phyloP scores from a whole-genome alignment of 2,797 vertebrate species.

The Potorous gilbertii region DNA sequence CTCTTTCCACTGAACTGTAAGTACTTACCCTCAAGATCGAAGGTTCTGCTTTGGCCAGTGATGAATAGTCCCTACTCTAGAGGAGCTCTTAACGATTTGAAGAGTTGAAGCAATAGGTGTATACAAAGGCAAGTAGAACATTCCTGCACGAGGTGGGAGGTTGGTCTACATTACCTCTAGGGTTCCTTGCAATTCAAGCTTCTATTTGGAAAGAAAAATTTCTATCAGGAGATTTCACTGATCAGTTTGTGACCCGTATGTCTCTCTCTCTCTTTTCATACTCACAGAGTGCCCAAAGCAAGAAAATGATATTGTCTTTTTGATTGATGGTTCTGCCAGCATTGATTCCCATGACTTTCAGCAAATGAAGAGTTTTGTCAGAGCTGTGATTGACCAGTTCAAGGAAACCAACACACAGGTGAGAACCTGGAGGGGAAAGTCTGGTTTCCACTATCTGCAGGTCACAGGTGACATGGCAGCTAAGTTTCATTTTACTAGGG shows the following conservation, averaged over 20 bases:
- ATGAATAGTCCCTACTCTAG: not conserved
- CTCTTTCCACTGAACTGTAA: not conserved
- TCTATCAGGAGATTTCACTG: not conserved
- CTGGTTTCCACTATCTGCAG: not conserved
- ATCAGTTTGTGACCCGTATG: fast-evolving
- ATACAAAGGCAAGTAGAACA: not conserved
- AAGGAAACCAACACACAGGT: constrained; percentile 59
- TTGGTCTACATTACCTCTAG: not conserved
- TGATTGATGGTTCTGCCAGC: constrained; percentile 79
- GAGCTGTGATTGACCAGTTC: constrained; percentile 68
- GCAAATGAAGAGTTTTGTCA: constrained; percentile 74
- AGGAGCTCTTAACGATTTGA: not conserved
- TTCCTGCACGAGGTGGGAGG: not conserved
- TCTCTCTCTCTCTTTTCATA: not conserved
- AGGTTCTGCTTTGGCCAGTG: not conserved
- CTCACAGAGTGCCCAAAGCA: constrained; percentile 62
- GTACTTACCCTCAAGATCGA: not conserved
- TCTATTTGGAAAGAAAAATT: not conserved
- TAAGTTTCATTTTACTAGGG: not conserved
- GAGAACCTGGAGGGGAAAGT: not conserved
- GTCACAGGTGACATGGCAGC: not conserved
- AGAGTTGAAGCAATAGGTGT: not conserved
- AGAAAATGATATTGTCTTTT: constrained; percentile 72
- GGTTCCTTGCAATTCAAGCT: not conserved
- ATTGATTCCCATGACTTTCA: constrained; percentile 1